phyloP scores from a whole-genome alignment of 2,113 vertebrate genomes.

The Rhabdornis inornatus region DNA sequence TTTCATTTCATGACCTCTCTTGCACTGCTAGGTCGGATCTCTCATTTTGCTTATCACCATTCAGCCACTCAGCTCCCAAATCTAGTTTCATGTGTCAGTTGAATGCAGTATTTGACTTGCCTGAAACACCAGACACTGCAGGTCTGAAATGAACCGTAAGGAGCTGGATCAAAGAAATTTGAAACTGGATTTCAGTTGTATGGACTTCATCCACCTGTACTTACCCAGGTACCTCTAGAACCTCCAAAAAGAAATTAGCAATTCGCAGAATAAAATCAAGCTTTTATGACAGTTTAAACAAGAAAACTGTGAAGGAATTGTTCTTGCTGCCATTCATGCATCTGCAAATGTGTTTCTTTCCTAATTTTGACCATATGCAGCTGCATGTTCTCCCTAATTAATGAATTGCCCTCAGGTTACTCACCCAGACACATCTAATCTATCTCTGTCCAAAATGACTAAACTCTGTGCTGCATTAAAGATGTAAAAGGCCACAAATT shows the following conservation, averaged over 20 bases:
- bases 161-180: background rate
- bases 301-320: background rate
- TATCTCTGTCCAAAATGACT: slow-evolving; percentile 59
- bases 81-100: background rate
- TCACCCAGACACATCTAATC: slow-evolving; percentile 56
- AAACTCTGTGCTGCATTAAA: slow-evolving; percentile 49
- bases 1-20: background rate
- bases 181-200: background rate
- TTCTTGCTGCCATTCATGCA: background rate
- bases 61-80: background rate
- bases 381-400: slow-evolving; percentile 58
- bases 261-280: background rate
- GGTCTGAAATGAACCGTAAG: background rate
- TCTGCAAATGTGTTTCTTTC: background rate
- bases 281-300: background rate
- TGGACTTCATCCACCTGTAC: background rate
- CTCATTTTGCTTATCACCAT: background rate
- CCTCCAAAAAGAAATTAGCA: background rate
- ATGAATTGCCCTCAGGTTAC: slow-evolving; percentile 48
- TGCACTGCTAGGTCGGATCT: background rate
- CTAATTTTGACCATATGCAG: slow-evolving; percentile 7
- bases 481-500: slow-evolving; percentile 58
- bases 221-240: background rate
- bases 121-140: background rate
- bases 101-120: background rate